Evolutionary conservation across 1,140 invertebrate genomes (phyloP).

Genomic region (Drosophila pallidifrons): DNA sequence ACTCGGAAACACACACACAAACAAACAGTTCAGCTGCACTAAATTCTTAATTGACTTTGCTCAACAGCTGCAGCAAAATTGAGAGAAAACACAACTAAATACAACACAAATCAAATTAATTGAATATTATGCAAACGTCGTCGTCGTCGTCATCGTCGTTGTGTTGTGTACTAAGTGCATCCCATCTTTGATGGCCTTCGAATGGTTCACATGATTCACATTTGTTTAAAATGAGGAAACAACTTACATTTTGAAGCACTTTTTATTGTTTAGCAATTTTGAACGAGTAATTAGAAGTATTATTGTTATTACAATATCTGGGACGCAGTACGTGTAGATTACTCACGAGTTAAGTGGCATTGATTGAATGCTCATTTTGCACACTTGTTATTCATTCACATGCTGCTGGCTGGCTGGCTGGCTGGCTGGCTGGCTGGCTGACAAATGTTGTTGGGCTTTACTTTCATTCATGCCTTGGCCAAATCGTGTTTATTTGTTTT

Average conservation of each 20-base stretch:
- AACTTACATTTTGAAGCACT: slow-evolving; percentile 3
- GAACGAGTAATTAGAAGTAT: slow-evolving; percentile 6
- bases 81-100: slow-evolving; percentile 15
- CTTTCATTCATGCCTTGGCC: slow-evolving; percentile 40
- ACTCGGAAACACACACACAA: background rate
- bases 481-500: slow-evolving; percentile 76
- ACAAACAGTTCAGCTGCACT: slow-evolving; percentile 47
- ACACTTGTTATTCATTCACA: slow-evolving; percentile 39
- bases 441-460: slow-evolving; percentile 42
- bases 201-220: slow-evolving; percentile 23
- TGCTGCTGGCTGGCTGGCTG: background rate
- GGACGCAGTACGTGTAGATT: background rate
- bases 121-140: slow-evolving; percentile 75
- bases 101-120: slow-evolving; percentile 71
- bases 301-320: slow-evolving; percentile 4
- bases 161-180: slow-evolving; percentile 34
- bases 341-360: slow-evolving; percentile 2
- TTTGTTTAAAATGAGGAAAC: slow-evolving; percentile 2
- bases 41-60: slow-evolving; percentile 77
- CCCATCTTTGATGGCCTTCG: slow-evolving; percentile 46
- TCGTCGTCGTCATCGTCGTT: too few relatives aligned
- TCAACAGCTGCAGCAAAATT: slow-evolving; percentile 34
- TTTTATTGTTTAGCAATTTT: background rate
- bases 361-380: background rate
- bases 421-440: too few relatives aligned